phyloP scores from a whole-genome alignment of 2,113 vertebrate species.

The Nothobranchius furzeri region DNA sequence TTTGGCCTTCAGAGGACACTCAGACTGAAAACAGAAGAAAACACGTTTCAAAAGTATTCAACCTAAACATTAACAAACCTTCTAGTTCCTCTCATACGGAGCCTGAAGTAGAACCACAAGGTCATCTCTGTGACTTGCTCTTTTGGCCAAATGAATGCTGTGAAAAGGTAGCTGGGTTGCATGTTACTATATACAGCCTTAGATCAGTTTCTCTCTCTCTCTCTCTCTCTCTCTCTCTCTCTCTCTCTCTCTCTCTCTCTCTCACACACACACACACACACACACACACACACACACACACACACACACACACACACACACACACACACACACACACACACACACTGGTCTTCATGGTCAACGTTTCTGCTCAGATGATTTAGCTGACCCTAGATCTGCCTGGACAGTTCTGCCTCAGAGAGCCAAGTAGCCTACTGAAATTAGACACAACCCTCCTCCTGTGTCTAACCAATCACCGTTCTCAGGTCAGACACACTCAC shows the following conservation, averaged over 20 bases:
- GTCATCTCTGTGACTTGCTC: constrained; percentile 29
- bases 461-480: neutral
- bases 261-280: too few relatives aligned
- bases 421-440: constrained; percentile 59
- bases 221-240: too few relatives aligned
- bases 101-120: constrained; percentile 22
- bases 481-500: constrained; percentile 16
- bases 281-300: too few relatives aligned
- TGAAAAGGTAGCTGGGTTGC: constrained; percentile 17
- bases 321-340: constrained; percentile 1
- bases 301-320: too few relatives aligned
- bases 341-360: constrained; percentile 3
- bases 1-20: too few relatives aligned
- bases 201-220: constrained; percentile 26
- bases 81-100: constrained; percentile 19
- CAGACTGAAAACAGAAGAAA: too few relatives aligned
- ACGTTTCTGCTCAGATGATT: constrained; percentile 30
- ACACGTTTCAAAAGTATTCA: neutral
- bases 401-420: constrained; percentile 45
- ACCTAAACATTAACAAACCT: neutral
- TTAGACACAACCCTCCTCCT: constrained; percentile 44
- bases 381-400: constrained; percentile 47
- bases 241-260: too few relatives aligned
- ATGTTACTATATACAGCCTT: constrained; percentile 10
- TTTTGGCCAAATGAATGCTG: constrained; percentile 26